A percentile compares a stretch with the other conserved stretches of the same genome.
phyloP scores from a whole-genome alignment of 2,797 vertebrate species.

The Gila robusta region DNA sequence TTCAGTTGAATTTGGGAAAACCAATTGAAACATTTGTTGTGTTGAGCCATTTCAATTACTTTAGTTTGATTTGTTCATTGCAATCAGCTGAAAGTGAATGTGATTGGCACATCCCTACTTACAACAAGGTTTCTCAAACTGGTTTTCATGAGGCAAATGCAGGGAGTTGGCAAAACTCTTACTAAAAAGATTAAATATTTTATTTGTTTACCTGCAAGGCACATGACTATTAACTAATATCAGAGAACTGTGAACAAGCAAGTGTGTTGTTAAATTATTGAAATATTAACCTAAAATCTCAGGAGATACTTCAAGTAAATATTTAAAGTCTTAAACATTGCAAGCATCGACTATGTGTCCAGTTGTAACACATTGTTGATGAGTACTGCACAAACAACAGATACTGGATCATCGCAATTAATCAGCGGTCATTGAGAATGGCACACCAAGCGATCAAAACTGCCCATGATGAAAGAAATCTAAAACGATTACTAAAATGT shows the following conservation, averaged over 20 bases:
- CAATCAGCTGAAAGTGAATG: too few relatives aligned
- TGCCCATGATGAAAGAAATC: neutral
- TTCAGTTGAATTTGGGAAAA: too few relatives aligned
- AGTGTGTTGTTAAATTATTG: neutral
- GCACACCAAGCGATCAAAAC: conserved; percentile 4
- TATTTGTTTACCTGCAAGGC: neutral
- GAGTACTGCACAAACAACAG: neutral
- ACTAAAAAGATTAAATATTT: neutral
- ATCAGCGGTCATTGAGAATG: neutral
- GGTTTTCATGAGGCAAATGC: too few relatives aligned
- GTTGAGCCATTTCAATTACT: too few relatives aligned
- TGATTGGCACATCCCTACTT: too few relatives aligned
- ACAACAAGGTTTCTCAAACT: too few relatives aligned
- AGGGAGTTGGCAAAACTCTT: too few relatives aligned
- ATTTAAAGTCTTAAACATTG: neutral
- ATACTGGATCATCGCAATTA: neutral
- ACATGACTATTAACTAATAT: neutral
- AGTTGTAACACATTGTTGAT: neutral
- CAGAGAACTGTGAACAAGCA: neutral
- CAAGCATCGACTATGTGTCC: neutral
- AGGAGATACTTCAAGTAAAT: neutral
- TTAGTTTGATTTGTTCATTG: too few relatives aligned
- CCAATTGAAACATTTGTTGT: too few relatives aligned
- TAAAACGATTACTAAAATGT: neutral
- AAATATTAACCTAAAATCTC: neutral